Conservation (phyloP, 2,113 vertebrate genomes). For the Sapajus apella region DNA sequence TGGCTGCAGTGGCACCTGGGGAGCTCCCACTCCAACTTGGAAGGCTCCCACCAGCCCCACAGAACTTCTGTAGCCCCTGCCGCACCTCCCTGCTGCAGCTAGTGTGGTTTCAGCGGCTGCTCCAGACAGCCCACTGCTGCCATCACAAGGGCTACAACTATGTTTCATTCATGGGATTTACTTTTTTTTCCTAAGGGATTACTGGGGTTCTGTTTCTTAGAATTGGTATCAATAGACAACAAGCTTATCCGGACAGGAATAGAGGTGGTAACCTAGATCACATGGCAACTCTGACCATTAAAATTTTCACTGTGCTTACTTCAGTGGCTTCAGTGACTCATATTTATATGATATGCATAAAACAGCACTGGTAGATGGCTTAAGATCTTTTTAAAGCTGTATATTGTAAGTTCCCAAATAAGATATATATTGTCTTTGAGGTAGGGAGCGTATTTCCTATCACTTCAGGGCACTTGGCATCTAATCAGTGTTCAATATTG, state of each 20-base stretch:
- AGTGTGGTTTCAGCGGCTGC: too few relatives aligned
- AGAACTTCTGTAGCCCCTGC: too few relatives aligned
- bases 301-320: not conserved
- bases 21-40: too few relatives aligned
- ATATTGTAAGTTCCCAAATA: not conserved
- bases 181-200: not conserved
- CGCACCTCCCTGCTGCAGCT: too few relatives aligned
- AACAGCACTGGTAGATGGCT: not conserved
- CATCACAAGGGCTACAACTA: not conserved
- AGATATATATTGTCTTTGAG: not conserved
- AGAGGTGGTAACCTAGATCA: not conserved
- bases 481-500: not conserved
- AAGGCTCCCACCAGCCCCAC: too few relatives aligned
- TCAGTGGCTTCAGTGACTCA: not conserved
- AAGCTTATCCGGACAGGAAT: not conserved
- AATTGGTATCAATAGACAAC: not conserved
- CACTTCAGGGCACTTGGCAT: not conserved
- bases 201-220: not conserved
- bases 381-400: not conserved
- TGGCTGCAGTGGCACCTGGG: too few relatives aligned
- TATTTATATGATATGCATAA: not conserved
- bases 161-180: not conserved
- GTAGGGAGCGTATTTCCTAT: not conserved
- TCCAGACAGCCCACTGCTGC: too few relatives aligned
- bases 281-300: not conserved